Evolutionary conservation across 2,888 invertebrate genomes (phyloP), one percentile per base, ranked within the genome.

Genomic region (Ennomos fuscantarius): DNA sequence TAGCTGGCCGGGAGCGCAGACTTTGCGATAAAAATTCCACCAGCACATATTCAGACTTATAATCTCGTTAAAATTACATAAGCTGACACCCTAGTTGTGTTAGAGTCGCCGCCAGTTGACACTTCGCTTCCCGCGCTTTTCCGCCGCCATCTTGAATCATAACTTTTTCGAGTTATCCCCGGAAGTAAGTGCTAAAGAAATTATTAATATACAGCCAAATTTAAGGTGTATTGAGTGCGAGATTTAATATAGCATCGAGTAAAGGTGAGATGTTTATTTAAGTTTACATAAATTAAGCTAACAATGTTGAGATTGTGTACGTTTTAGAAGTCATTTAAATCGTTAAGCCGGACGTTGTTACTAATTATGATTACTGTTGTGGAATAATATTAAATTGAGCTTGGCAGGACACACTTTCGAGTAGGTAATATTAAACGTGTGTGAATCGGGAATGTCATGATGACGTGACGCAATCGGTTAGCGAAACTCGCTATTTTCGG

Each of bases 401-500:
- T 87, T 87, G 83, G 83, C 87, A 82, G 81, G 81, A 74, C 68
- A 74, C 73, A 78, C 40, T 81, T 79, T 77, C 74, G 72, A 78
- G 76, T 24, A 24, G 24, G 24, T 79, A 75, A 80, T 83, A 84
- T 87, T 84, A 82, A 83, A 78, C 76, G 72, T 65, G 69, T 70
- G 68, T 24, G 78, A 72, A 73, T 80, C 73, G 73, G 79, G 81
- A 84, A 82, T 84, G 87, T 86, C 86, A 81, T 72, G 78, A 70
- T 54, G 78, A 70, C 55, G 70, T 86, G 86, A 87, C 86, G 86
- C 83, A 87, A 87, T 81, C 78, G 65, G 81, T 74, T 77, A 78
- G 76, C 75, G 75, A 80, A 85, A 81, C 78, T 66, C 63, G 75
- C 84, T 89, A 89, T 89, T 89, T 87, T 84, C 71, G 77, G 78